Percentiles rank a stretch among this genome's conserved stretches.
These are phyloP conservation scores for Sparidentex hasta DNA, from an alignment of 2,797 vertebrate species.

Conservation along the genomic window DNA sequence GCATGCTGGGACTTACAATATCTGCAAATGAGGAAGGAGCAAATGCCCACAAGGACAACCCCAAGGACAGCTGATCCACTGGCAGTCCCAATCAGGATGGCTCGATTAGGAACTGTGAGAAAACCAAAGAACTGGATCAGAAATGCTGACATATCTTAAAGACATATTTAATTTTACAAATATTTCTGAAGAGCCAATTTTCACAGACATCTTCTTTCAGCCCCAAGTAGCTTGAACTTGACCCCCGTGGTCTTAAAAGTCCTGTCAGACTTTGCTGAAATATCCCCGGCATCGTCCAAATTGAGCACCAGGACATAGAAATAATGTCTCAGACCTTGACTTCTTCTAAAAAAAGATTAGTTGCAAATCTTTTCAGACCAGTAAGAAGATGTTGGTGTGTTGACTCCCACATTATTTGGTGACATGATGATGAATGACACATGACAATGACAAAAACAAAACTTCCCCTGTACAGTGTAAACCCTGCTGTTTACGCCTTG, in stretches of 20 bases:
- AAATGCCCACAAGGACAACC: background rate
- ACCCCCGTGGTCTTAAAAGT: too few species aligned
- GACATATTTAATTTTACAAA: background rate
- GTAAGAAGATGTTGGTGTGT: background rate
- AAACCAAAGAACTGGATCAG: background rate
- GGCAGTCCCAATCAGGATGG: accelerated
- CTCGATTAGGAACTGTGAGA: accelerated
- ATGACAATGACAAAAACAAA: background rate
- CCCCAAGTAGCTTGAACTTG: too few species aligned
- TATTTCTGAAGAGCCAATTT: background rate
- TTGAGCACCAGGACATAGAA: background rate
- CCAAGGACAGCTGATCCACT: accelerated
- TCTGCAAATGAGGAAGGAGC: too few species aligned
- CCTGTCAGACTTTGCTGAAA: too few species aligned
- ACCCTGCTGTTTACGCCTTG: background rate
- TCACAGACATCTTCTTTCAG: too few species aligned
- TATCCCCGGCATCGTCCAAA: too few species aligned
- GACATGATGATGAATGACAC: background rate
- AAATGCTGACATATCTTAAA: background rate
- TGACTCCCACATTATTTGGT: background rate
- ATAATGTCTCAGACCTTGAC: background rate
- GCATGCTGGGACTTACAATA: conserved; percentile 28
- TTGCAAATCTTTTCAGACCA: background rate
- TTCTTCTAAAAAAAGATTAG: background rate
- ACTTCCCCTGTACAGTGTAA: background rate